Evolutionary conservation across 1,140 invertebrate species (phyloP), one percentile per base, ranked within the genome.

Genomic region (Lepeophtheirus salmonis): DNA sequence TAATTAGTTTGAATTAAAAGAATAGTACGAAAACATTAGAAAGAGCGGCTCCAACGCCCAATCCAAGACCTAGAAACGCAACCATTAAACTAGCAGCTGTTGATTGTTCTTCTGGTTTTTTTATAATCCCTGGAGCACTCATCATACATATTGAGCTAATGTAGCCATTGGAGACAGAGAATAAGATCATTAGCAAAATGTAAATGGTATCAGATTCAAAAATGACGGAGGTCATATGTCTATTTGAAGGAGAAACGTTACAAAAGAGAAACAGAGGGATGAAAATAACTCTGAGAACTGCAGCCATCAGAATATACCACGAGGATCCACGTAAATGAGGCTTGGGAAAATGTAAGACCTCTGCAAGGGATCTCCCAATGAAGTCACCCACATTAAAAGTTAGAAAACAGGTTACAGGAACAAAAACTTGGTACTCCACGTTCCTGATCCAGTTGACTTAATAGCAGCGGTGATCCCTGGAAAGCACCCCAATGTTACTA

Each of bases 331-430:
- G 2, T 25, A 18, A 1, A 1, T 22, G 41, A 23, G 51, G 59
- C 21, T 61, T 61, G 50, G 59, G 59, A 62, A 63, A 64, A 59
- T 64, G 52, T 18, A 65, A 26, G 23, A 62, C 60, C 17, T 63
- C 65, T 22, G 64, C 65, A 17, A 22, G 22, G 23, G 59, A 70
- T 65, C 90, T 73, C 13, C 91, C 89, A 21, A 81, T 66, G 67
- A 89, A 90, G 74, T 96, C 91, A 14, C 82, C 84, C 50, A 79
- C 75, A 70, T 88, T 92, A 70, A 91, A 92, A 63, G 89, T 75
- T 12, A 96, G 73, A 71, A 91, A 96, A 56, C 87, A 85, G 0
- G 88, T 80, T 10, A 94, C 86, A 4, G 89, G 87, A 63, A 87
- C 79, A 72, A 90, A 69, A 83, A 89, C 60, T 25, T 25, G 20